Conservation (phyloP, 1,140 invertebrate species). For the Drosophila quadrilineata region DNA sequence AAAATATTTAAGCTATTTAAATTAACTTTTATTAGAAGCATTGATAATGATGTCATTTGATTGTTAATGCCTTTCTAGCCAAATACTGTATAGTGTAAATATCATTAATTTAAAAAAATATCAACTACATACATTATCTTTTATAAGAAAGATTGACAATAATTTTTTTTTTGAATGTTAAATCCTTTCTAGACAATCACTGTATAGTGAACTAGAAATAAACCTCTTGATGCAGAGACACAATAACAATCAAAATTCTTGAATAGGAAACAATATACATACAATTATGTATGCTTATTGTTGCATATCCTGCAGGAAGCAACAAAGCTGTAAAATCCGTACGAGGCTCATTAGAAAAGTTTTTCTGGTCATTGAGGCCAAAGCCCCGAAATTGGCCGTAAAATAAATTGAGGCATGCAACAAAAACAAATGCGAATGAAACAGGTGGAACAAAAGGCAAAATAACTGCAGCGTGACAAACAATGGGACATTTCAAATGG, state of each 20-base stretch:
- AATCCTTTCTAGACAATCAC: no score
- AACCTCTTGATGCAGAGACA: neutral
- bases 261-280: constrained; percentile 24
- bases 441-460: constrained; percentile 23
- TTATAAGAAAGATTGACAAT: no score
- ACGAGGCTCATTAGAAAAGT: constrained; percentile 53
- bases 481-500: constrained; percentile 59
- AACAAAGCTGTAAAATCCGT: constrained; percentile 40
- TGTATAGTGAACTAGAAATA: neutral
- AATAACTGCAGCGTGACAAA: constrained; percentile 62
- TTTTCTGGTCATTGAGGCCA: constrained; percentile 24
- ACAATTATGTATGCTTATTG: constrained; percentile 34
- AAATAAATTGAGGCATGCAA: constrained; percentile 59
- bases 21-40: no score
- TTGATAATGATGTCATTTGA: no score
- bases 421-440: constrained; percentile 19
- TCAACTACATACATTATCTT: no score
- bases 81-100: no score
- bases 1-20: no score
- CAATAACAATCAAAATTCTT: constrained; percentile 8
- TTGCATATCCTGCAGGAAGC: constrained; percentile 29
- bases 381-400: constrained; percentile 30
- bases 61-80: no score
- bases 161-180: no score
- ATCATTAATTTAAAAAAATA: no score